Evolutionary conservation across 2,113 vertebrate species (phyloP), one percentile per base, ranked within the genome.

Genomic region (Anser cygnoides): DNA sequence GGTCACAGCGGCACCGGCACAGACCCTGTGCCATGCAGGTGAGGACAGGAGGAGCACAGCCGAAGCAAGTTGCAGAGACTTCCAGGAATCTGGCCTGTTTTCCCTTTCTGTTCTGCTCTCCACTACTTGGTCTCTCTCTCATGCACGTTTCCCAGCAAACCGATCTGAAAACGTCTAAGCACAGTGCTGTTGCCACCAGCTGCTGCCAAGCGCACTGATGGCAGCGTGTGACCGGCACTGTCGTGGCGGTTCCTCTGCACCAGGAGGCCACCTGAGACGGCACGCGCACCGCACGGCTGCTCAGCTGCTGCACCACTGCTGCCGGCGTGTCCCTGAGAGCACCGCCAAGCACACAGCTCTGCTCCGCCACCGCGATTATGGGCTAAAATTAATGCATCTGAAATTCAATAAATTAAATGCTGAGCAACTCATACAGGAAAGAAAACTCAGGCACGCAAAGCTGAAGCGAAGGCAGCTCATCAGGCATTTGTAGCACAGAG

Each of bases 261-360:
- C 0, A 15, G 11, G 23, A 44, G 16, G 50, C 37, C 62, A 21
- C 13, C 5, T 4, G 68, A 6, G 44, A 37, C 17, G 4, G 16
- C 33, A 26, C 6, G 3, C 35, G 6, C 17, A 46, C 31, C 17
- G 41, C 55, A n/a, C 10, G 4, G 17, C 54, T 15, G 72, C 31
- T 4, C 1, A 0, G 14, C 5, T 20, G 23, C 75, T 14, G n/a
- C 59, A 16, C 4, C 2, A 11, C 39, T 43, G 41, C 57, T 43
- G 82, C 46, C 20, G 31, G 25, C 8, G 0, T 0, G 7, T 54
- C 61, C 1, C 18, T 19, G 1, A 68, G 67, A 70, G 54, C 61
- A 1, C 1, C 0, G 84, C 28, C 75, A 46, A 13, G 1, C 1
- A 2, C 46, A 18, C 37, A 23, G 2, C 2, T 3, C 61, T 31